phyloP scores from a whole-genome alignment of 2,888 invertebrate species.

The Penaeus monodon region DNA sequence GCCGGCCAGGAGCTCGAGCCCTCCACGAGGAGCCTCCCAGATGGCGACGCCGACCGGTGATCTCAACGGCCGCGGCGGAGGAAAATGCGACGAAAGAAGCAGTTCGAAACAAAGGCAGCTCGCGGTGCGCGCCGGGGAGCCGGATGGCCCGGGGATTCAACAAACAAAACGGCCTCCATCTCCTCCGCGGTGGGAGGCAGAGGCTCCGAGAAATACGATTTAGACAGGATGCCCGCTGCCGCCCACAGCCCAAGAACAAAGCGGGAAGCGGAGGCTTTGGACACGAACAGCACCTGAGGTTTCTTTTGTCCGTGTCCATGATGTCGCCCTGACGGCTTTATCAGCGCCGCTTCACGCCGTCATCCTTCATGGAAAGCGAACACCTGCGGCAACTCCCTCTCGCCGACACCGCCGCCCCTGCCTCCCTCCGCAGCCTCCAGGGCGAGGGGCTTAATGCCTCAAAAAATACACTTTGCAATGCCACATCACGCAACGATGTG shows the following conservation, averaged over 20 bases:
- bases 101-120: not conserved
- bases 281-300: slow-evolving; percentile 12
- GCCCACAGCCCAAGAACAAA: slow-evolving; percentile 1
- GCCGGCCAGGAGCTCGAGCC: too few species aligned
- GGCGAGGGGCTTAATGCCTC: too few species aligned
- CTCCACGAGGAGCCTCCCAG: not conserved
- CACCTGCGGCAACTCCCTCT: too few species aligned
- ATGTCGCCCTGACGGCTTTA: slow-evolving; percentile 50
- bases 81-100: slow-evolving; percentile 1
- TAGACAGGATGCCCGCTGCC: not conserved
- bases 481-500: too few species aligned
- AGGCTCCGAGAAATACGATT: slow-evolving; percentile 21
- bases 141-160: slow-evolving; percentile 15
- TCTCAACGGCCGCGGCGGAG: not conserved
- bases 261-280: slow-evolving; percentile 5
- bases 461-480: too few species aligned
- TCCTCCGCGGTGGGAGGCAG: slow-evolving; percentile 11
- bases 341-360: not conserved
- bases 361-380: too few species aligned
- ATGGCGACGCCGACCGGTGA: not conserved
- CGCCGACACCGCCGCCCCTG: too few species aligned
- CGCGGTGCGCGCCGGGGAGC: not conserved
- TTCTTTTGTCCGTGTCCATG: slow-evolving; percentile 32
- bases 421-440: too few species aligned
- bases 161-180: slow-evolving; percentile 24